Evolutionary conservation across 2,888 invertebrate species (phyloP), one percentile per base, ranked within the genome.

Genomic region (Dicycla oo): DNA sequence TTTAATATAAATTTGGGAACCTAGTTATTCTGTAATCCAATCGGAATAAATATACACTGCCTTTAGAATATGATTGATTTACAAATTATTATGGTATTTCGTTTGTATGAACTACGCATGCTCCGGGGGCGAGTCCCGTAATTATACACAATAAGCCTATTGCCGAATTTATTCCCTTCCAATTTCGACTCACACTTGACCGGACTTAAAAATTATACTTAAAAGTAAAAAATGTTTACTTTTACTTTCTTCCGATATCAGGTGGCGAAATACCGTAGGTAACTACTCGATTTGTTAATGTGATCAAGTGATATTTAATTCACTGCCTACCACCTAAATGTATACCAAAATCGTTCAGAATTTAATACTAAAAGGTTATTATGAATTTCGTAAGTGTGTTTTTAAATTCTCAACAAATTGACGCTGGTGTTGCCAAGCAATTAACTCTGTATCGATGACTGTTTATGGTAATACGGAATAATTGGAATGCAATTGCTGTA

Each of bases 211-310:
- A 65, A 58, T 61, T 56, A 11, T 65, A 65, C 60, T 67, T 45
- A 67, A 56, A 78, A 73, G 69, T 79, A 34, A 73, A 64, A 74
- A 73, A 72, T 40, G 15, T 49, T 23, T 45, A 69, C 68, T 75
- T 83, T 82, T 83, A 82, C 84, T 81, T 81, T 83, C 62, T 84
- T 78, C 53, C 38, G 64, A 58, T 65, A n/a, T 20, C n/a, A 43
- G 15, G 30, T 84, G 79, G 43, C 51, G 72, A 79, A 82, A 82
- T 69, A 69, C 45, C 18, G 20, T 26, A 34, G 34, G 34, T 34
- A 65, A 47, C 26, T 18, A 74, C 63, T 67, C 26, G 43, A 63
- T 65, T 69, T 47, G n/a, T 34, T 68, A 73, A 82, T 65, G 69
- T 56, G 30, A 71, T 82, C 81, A 68, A 72, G 65, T 85, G 73